A percentile compares a stretch with the other conserved stretches of the same genome.
These are phyloP conservation scores for Uloborus diversus DNA, from an alignment of 1,140 invertebrate species.

Conservation along the genomic window DNA sequence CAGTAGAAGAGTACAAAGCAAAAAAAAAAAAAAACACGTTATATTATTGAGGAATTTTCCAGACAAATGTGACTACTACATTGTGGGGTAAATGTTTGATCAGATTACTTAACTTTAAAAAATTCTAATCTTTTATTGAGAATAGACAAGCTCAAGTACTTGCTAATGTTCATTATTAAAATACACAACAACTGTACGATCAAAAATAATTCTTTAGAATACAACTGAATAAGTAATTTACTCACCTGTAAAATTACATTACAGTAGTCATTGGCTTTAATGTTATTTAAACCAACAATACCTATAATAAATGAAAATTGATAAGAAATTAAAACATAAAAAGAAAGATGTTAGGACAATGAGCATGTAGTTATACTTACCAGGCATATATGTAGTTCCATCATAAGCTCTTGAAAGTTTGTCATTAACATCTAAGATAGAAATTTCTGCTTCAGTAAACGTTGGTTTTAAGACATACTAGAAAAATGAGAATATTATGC, in stretches of 20 bases:
- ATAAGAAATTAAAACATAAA: neutral
- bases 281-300: slow-evolving; percentile 92
- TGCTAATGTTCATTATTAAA: no score
- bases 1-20: no score
- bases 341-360: neutral
- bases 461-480: slow-evolving; percentile 97
- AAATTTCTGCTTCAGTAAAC: slow-evolving; percentile 85
- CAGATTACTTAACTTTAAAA: no score
- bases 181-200: no score
- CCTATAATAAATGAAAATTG: slow-evolving; percentile 59
- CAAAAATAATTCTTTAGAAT: no score
- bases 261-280: slow-evolving; percentile 99
- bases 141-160: no score
- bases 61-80: no score
- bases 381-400: slow-evolving; percentile 95
- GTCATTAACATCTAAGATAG: slow-evolving; percentile 79
- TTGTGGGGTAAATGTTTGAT: no score
- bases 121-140: no score
- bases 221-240: no score
- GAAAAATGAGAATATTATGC: slow-evolving; percentile 99
- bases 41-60: no score
- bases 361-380: slow-evolving; percentile 57
- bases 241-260: slow-evolving; percentile 94
- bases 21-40: no score
- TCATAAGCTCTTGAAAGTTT: slow-evolving; percentile 95